Percentiles rank a stretch among this genome's conserved stretches.
phyloP scores from a whole-genome alignment of 2,113 vertebrate species.

The Pollimyrus isidori region DNA sequence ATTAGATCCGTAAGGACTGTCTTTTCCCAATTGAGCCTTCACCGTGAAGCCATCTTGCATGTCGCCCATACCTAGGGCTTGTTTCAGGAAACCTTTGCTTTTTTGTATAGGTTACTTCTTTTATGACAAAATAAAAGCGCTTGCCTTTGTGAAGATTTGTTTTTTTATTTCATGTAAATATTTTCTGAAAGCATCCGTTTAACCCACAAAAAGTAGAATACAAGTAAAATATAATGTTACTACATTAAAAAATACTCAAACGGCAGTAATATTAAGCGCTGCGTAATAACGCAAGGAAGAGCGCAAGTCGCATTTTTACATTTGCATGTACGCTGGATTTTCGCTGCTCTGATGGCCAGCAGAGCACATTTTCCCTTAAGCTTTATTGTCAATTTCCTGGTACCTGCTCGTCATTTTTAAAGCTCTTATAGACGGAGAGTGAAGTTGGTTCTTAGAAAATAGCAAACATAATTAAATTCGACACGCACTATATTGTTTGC shows the following conservation, averaged over 20 bases:
- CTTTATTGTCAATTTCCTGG: neutral
- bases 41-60: slow-evolving; percentile 20
- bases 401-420: neutral
- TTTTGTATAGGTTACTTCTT: neutral
- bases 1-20: neutral
- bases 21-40: neutral
- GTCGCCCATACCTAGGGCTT: neutral
- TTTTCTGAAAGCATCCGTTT: neutral
- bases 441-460: neutral
- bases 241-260: neutral
- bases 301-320: neutral
- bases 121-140: neutral
- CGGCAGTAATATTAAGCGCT: neutral
- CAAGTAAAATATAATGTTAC: neutral
- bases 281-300: neutral
- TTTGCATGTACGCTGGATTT: neutral
- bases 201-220: neutral
- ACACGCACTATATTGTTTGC: neutral
- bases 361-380: neutral
- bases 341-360: neutral
- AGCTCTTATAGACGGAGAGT: neutral
- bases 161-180: neutral
- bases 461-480: neutral
- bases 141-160: neutral
- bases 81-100: neutral